Evolutionary conservation across 2,888 invertebrate genomes (phyloP).

Genomic region (Drosophila maculinotata): DNA sequence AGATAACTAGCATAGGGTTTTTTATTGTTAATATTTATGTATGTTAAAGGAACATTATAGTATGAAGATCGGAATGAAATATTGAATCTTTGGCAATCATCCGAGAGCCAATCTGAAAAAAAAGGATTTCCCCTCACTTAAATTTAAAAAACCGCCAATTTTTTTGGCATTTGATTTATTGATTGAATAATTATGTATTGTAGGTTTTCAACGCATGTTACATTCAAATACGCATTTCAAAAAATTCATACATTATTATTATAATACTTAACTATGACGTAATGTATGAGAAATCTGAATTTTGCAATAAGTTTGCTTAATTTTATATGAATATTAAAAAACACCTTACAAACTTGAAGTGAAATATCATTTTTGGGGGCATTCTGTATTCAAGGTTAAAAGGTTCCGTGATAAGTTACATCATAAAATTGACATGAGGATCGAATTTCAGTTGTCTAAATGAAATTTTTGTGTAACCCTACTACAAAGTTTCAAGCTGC

Average conservation of each 20-base stretch:
- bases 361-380: slow-evolving; percentile 57
- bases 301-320: slow-evolving; percentile 65
- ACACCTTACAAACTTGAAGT: slow-evolving; percentile 69
- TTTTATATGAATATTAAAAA: slow-evolving; percentile 68
- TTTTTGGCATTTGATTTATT: slow-evolving; percentile 77
- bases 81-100: no score
- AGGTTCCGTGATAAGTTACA: slow-evolving; percentile 46
- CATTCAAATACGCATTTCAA: slow-evolving; percentile 68
- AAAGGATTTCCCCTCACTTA: not conserved
- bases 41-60: no score
- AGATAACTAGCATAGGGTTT: no score
- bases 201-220: slow-evolving; percentile 70
- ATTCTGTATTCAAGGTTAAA: slow-evolving; percentile 46
- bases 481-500: slow-evolving; percentile 48
- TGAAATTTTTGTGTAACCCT: slow-evolving; percentile 36
- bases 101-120: slow-evolving; percentile 6
- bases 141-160: not conserved
- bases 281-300: slow-evolving; percentile 71
- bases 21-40: no score
- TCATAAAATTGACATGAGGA: slow-evolving; percentile 60
- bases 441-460: slow-evolving; percentile 42
- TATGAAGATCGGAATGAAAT: no score
- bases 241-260: slow-evolving; percentile 74
- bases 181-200: slow-evolving; percentile 77
- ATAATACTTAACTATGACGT: slow-evolving; percentile 78